phyloP scores from a whole-genome alignment of 2,888 invertebrate species.

The Drosophila kokeensis region DNA sequence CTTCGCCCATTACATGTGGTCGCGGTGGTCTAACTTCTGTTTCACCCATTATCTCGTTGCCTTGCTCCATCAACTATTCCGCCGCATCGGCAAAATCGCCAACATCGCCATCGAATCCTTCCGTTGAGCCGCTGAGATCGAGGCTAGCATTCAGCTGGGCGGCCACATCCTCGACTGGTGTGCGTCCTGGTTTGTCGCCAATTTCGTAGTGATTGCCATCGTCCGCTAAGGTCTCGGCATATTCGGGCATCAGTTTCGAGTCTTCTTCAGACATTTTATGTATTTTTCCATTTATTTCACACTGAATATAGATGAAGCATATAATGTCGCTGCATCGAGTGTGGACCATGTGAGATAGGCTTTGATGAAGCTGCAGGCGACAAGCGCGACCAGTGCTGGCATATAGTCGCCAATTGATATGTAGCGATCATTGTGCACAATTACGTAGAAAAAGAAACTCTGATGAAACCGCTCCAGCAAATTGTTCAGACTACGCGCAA shows the following conservation, averaged over 20 bases:
- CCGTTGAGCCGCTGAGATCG: conserved; percentile 54
- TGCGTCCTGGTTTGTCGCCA: conserved; percentile 18
- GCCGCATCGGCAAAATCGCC: background rate
- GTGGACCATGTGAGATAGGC: too few relatives aligned
- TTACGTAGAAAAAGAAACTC: too few relatives aligned
- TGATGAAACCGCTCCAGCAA: too few relatives aligned
- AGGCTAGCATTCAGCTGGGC: conserved; percentile 41
- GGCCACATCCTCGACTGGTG: conserved; percentile 46
- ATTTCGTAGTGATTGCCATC: conserved; percentile 8
- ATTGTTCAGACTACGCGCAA: too few relatives aligned
- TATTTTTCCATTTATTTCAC: background rate
- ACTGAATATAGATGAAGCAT: background rate
- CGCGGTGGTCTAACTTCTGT: background rate
- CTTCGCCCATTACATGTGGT: conserved; percentile 9
- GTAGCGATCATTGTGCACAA: too few relatives aligned
- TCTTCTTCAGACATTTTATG: conserved; percentile 24
- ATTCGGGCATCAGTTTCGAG: background rate
- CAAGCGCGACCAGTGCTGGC: too few relatives aligned
- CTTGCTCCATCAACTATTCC: conserved; percentile 28
- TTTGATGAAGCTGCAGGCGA: too few relatives aligned
- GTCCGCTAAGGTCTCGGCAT: background rate
- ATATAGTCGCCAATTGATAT: too few relatives aligned
- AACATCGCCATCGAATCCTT: conserved; percentile 33
- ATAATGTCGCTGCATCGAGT: too few relatives aligned
- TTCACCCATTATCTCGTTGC: background rate